phyloP scores from a whole-genome alignment of 2,797 vertebrate species.

The Distichodus sexfasciatus region DNA sequence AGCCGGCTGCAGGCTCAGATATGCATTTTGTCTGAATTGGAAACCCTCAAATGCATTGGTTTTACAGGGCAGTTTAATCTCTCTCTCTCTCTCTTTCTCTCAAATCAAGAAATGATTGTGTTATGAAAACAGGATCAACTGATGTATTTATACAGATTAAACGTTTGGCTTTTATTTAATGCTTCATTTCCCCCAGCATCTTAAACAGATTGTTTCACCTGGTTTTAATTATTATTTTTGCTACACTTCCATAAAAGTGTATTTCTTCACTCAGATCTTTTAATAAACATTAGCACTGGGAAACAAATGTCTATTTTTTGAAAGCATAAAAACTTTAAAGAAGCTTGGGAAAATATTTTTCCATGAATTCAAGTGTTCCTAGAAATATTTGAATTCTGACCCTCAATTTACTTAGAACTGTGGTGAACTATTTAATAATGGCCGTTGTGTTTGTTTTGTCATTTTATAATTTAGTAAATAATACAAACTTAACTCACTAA shows the following conservation, averaged over 20 bases:
- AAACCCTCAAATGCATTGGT: constrained; percentile 71
- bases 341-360: too few species aligned
- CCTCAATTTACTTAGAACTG: too few species aligned
- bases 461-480: too few species aligned
- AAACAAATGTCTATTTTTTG: too few species aligned
- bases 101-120: constrained; percentile 12
- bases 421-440: too few species aligned
- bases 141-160: constrained; percentile 45
- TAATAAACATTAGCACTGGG: constrained; percentile 68
- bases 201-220: constrained; percentile 41
- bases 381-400: too few species aligned
- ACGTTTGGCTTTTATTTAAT: constrained; percentile 54
- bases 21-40: constrained; percentile 43
- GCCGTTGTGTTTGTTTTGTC: too few species aligned
- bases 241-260: constrained; percentile 57
- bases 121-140: constrained; percentile 40
- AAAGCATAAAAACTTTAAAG: too few species aligned
- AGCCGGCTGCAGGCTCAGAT: constrained; percentile 57
- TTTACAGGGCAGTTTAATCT: constrained; percentile 50
- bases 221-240: constrained; percentile 54
- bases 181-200: constrained; percentile 27
- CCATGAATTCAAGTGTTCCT: too few species aligned
- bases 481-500: too few species aligned
- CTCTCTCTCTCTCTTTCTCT: constrained; percentile 3
- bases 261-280: constrained; percentile 73